A percentile compares a stretch with the other conserved stretches of the same genome.
Conservation (phyloP, 2,797 vertebrate genomes). For the Coluber constrictor region DNA sequence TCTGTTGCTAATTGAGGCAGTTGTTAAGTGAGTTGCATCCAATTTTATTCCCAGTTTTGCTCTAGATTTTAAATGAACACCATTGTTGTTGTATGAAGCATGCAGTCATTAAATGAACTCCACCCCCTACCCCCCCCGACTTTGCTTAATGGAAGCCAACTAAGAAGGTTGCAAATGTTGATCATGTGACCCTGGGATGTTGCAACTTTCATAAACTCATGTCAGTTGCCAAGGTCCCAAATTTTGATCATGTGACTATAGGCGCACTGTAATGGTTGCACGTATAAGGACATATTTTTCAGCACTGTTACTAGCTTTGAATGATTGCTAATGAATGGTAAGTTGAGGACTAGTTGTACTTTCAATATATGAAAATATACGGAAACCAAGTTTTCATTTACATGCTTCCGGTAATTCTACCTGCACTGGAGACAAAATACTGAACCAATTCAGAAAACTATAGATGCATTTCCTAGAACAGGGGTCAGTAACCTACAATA, state of each 20-base stretch:
- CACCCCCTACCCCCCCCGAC: accelerated
- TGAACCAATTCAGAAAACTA: neutral
- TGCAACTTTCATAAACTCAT: neutral
- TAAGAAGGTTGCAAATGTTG: neutral
- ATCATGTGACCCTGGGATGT: neutral
- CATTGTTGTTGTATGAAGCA: neutral
- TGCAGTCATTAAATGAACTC: neutral
- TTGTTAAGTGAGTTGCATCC: neutral
- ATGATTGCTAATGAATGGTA: neutral
- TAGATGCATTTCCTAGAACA: neutral
- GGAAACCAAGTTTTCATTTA: neutral
- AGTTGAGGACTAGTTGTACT: neutral
- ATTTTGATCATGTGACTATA: neutral
- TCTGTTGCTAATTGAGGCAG: neutral
- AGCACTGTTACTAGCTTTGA: neutral
- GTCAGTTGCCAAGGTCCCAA: neutral
- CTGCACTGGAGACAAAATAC: neutral
- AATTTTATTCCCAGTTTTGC: neutral
- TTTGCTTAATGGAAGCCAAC: neutral
- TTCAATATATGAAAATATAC: neutral
- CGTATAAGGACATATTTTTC: neutral
- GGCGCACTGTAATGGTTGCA: neutral
- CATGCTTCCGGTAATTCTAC: neutral
- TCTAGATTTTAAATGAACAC: neutral
- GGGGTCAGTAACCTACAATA: neutral